Base-by-base conservation (phyloP, 2,113 vertebrate genomes). In the Colaptes auratus region DNA sequence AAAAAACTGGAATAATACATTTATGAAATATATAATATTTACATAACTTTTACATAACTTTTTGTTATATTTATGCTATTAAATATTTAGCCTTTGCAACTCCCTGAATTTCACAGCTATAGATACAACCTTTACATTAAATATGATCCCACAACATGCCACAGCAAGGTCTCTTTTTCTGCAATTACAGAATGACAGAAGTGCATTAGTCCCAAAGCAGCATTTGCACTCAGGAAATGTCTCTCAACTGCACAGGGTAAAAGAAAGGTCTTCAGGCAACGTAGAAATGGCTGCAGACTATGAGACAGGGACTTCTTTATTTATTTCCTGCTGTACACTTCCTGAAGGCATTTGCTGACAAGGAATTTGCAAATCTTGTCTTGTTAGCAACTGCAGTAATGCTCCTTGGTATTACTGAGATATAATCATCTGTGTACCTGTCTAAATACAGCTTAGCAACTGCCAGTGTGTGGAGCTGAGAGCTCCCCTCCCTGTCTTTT, bases 171-270 rank as follows among this genome's bases (percentile, higher is more conserved):
- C 88, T 71, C 23, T 91, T 91, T 82, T 91, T 82, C 69, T 95
- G 87, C 88, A 61, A 31, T 70, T 77, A 15, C 80, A 63, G 69
- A 67, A 85, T 17, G 94, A 86, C 88, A 71, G 87, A 95, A 98
- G 93, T 48, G 83, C 81, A 44, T 97, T 92, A 65, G 88, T 97
- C 96, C 86, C 89, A 66, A 74, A 48, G 58, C 84, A 83, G 66
- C 42, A 44, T 76, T 52, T 27, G 95, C 70, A 7, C 79, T 52
- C 97, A 97, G 98, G 97, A 98, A 98, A 95, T 21, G 86, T 94
- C 96, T 95, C 96, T 96, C 92, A 95, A 46, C 63, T 36, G 94
- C 94, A 76, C 12, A 86, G 92, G 64, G 75, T 86, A 82, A 89
- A 65, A 82, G 35, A 82, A 86, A 93, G 93, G 90, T 92, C 86